phyloP scores from a whole-genome alignment of 2,113 vertebrate species.

The Cettia cetti region DNA sequence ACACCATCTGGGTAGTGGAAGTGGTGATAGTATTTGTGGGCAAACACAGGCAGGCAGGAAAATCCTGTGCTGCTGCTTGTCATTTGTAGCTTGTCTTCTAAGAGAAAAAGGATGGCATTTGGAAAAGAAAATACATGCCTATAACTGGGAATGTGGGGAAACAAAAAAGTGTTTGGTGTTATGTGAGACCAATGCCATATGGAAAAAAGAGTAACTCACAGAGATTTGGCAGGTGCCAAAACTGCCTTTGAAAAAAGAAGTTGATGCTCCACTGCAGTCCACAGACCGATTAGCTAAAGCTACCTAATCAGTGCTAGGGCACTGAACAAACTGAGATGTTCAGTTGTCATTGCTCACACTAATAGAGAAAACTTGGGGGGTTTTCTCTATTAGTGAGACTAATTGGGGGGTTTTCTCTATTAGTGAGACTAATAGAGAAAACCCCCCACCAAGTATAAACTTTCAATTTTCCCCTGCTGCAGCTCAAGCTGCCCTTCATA shows the following conservation, averaged over 20 bases:
- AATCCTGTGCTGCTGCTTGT: background rate
- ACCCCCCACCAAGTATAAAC: background rate
- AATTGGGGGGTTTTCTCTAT: too few relatives aligned
- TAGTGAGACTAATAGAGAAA: background rate
- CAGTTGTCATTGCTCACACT: background rate
- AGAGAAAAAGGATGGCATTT: background rate
- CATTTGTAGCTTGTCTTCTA: background rate
- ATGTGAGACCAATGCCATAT: background rate
- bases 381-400: too few relatives aligned
- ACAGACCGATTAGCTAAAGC: background rate
- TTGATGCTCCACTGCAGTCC: background rate
- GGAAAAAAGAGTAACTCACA: background rate
- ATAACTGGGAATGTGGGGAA: background rate
- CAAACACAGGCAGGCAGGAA: background rate
- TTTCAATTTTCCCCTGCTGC: background rate
- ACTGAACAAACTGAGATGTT: background rate
- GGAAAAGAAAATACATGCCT: background rate
- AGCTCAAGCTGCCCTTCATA: background rate
- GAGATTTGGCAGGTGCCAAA: background rate
- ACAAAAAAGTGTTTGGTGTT: background rate
- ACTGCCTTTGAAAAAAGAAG: background rate
- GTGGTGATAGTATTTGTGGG: background rate
- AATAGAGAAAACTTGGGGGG: background rate
- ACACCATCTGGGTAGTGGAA: background rate
- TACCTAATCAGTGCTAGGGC: background rate